Conservation (phyloP, 2,888 invertebrate genomes). For the Synanthedon andrenaeformis region DNA sequence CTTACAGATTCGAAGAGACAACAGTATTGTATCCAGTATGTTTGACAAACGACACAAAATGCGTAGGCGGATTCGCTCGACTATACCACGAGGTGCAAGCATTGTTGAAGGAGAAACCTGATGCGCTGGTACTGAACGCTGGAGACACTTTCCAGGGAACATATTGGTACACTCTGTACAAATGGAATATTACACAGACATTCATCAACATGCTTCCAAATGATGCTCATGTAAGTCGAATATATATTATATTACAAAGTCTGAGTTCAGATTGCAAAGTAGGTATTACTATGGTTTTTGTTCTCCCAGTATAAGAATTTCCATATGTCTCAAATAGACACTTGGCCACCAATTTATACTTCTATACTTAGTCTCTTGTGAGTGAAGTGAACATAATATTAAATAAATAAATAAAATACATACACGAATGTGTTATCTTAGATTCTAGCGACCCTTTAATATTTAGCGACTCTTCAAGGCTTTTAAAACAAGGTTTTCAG, state of each 20-base stretch:
- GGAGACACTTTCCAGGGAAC: constrained; percentile 90
- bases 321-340: too few relatives aligned
- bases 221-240: constrained; percentile 77
- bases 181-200: constrained; percentile 78
- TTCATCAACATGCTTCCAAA: constrained; percentile 82
- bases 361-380: too few relatives aligned
- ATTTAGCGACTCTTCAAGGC: too few relatives aligned
- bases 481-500: too few relatives aligned
- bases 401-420: too few relatives aligned
- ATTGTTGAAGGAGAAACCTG: constrained; percentile 53
- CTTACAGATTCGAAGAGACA: constrained; percentile 72
- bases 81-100: constrained; percentile 68
- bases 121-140: constrained; percentile 79
- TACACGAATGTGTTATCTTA: too few relatives aligned
- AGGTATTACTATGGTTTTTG: too few relatives aligned
- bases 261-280: too few relatives aligned
- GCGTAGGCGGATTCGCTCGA: constrained; percentile 78
- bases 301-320: too few relatives aligned
- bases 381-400: too few relatives aligned
- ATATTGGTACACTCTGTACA: constrained; percentile 80
- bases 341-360: too few relatives aligned
- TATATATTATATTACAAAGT: not conserved
- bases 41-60: constrained; percentile 49
- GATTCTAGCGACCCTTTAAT: too few relatives aligned
- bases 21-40: constrained; percentile 68